Conservation (phyloP, 2,888 invertebrate species). For the Conops quadrifasciatus region DNA sequence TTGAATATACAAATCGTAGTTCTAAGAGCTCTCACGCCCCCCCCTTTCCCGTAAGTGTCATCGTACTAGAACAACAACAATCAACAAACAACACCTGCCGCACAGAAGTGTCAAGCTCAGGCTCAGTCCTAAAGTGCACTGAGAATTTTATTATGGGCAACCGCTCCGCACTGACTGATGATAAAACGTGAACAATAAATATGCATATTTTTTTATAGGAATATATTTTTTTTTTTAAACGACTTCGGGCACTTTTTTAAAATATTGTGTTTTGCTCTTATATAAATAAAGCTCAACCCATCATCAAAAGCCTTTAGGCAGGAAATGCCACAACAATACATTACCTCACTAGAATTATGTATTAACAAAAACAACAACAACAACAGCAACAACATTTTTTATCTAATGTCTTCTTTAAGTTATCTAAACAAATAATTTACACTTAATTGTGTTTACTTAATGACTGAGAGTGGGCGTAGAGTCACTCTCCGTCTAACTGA, state of each 20-base stretch:
- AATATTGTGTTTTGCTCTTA: constrained; percentile 15
- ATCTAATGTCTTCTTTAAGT: no score
- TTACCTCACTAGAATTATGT: not conserved
- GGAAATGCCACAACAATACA: constrained; percentile 24
- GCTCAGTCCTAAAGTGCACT: constrained; percentile 7
- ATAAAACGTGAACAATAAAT: constrained; percentile 24
- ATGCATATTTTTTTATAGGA: constrained; percentile 17
- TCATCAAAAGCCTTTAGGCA: constrained; percentile 14
- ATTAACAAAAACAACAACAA: not conserved
- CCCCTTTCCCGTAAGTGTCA: not conserved
- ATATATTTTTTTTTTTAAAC: not conserved
- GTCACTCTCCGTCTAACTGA: no score
- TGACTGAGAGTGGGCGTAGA: no score
- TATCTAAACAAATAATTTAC: no score
- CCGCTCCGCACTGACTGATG: not conserved
- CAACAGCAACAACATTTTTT: not conserved
- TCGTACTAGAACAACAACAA: not conserved
- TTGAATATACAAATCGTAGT: no score
- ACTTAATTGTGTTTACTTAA: no score
- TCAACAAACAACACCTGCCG: no score
- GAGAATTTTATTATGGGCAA: not conserved
- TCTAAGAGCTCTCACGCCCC: not conserved
- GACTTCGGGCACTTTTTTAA: not conserved
- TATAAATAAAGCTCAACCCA: constrained; percentile 10
- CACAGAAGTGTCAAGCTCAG: no score